Conservation (phyloP, 1,140 invertebrate genomes). For the Pseudomyrmex dendroicus region DNA sequence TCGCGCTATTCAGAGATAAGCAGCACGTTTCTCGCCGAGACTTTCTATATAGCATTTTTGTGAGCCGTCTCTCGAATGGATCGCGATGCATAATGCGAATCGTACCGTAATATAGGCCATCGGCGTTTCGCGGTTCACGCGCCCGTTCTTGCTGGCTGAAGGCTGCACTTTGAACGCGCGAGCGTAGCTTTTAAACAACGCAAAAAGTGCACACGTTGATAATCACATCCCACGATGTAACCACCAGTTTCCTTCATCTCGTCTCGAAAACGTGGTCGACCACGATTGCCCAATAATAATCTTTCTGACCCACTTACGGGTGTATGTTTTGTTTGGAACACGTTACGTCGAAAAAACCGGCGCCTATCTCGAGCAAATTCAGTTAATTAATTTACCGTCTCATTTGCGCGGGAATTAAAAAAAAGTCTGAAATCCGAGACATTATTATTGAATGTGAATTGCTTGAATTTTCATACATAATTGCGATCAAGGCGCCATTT, state of each 20-base stretch:
- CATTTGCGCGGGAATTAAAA: too few species aligned
- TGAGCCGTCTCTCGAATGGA: neutral
- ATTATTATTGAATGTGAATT: too few species aligned
- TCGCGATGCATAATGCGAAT: neutral
- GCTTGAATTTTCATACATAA: neutral
- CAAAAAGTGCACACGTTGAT: slow-evolving; percentile 4
- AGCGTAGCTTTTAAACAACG: neutral
- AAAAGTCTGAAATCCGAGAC: too few species aligned
- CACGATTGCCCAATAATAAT: too few species aligned
- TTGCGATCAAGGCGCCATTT: neutral
- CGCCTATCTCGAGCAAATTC: too few species aligned
- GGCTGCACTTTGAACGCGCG: neutral
- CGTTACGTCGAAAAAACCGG: too few species aligned
- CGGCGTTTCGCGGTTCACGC: neutral
- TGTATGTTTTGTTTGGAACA: too few species aligned
- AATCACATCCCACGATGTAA: slow-evolving; percentile 10
- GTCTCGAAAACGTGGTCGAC: too few species aligned
- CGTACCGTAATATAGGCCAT: slow-evolving; percentile 25
- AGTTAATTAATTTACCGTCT: too few species aligned
- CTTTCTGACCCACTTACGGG: too few species aligned
- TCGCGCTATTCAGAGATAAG: neutral
- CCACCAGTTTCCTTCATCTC: neutral
- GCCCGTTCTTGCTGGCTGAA: neutral
- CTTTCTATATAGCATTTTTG: slow-evolving; percentile 2
- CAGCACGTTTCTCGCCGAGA: neutral